Evolutionary conservation across 2,888 invertebrate genomes (phyloP).

Genomic region (Ceriagrion tenellum): DNA sequence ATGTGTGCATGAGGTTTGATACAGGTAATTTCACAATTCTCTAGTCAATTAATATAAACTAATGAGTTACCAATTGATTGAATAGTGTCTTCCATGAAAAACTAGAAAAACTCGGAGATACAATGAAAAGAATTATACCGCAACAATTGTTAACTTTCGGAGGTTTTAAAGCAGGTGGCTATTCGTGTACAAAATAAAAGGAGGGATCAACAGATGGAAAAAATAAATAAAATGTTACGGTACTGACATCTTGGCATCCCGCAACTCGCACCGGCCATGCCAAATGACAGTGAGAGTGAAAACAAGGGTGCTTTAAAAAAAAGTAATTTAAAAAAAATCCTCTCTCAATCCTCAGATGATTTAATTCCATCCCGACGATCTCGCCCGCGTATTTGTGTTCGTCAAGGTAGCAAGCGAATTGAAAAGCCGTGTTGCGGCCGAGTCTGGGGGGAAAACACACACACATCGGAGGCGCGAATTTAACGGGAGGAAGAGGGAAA

Average conservation of each 20-base stretch:
- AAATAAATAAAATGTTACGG: neutral
- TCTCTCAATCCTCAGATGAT: neutral
- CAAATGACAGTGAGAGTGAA: neutral
- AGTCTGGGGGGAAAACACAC: neutral
- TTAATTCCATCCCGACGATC: neutral
- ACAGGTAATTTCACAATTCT: too few species aligned
- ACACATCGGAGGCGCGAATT: neutral
- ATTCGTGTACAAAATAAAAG: neutral
- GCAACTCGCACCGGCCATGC: neutral
- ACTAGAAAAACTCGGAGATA: too few species aligned
- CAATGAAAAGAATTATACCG: too few species aligned
- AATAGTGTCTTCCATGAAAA: too few species aligned
- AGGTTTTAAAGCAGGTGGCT: too few species aligned
- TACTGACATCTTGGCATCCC: neutral
- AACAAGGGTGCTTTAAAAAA: neutral
- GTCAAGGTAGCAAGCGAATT: neutral
- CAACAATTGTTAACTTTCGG: too few species aligned
- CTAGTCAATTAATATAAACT: too few species aligned
- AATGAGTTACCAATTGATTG: too few species aligned
- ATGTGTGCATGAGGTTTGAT: too few species aligned
- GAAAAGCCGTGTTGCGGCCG: slow-evolving; percentile 10
- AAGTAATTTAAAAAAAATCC: neutral
- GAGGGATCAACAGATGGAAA: neutral
- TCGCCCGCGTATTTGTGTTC: neutral
- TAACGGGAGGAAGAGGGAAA: neutral